These are phyloP conservation scores for Opisthocomus hoazin DNA, from an alignment of 2,113 vertebrate genomes.

Conservation along the genomic window DNA sequence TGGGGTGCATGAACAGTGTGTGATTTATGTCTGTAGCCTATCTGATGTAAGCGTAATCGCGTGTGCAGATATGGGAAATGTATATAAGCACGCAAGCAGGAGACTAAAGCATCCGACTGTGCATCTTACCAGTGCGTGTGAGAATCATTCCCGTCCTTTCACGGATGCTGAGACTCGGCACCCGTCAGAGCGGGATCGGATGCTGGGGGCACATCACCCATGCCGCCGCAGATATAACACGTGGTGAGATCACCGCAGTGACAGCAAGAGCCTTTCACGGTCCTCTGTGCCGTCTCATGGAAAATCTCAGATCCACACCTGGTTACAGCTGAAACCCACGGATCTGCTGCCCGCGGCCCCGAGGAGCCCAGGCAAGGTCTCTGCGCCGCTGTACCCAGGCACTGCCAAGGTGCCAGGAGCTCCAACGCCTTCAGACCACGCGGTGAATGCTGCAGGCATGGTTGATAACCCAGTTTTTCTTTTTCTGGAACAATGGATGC, in stretches of 20 bases:
- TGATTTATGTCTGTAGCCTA: no score
- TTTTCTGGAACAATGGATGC: neutral
- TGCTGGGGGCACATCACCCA: neutral
- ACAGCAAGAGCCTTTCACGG: neutral
- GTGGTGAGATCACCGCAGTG: neutral
- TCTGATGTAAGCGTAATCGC: no score
- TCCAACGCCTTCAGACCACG: fast-evolving
- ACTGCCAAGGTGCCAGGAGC: neutral
- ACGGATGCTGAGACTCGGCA: no score
- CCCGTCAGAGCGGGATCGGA: neutral
- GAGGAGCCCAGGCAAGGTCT: neutral
- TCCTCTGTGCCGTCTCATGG: neutral
- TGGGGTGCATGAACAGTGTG: no score
- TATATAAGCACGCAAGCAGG: no score
- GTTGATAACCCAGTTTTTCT: neutral
- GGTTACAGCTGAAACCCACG: neutral
- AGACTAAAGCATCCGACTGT: no score
- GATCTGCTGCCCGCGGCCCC: neutral
- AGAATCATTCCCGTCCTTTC: no score
- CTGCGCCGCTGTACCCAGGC: neutral
- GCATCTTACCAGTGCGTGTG: no score
- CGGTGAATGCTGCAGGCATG: neutral
- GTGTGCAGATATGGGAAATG: no score
- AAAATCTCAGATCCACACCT: neutral
- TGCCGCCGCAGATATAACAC: neutral